These are phyloP conservation scores for Gasterosteus aculeatus DNA, from an alignment of 2,113 vertebrate species.

Conservation along the genomic window DNA sequence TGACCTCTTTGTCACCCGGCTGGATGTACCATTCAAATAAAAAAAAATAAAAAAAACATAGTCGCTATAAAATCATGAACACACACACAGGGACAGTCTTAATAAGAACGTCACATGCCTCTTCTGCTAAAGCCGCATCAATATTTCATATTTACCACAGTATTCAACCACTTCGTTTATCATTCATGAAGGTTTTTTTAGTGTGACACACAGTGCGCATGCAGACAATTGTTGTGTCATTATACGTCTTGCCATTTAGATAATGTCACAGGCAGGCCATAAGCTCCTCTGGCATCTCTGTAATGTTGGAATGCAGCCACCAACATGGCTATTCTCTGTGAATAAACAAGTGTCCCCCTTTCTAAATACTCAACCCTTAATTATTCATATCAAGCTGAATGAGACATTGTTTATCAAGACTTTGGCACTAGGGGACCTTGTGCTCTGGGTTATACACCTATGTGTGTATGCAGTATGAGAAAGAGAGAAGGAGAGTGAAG, in stretches of 20 bases:
- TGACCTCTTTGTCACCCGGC: constrained; percentile 15
- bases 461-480: constrained; percentile 26
- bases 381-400: constrained; percentile 79
- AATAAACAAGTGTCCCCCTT: constrained; percentile 72
- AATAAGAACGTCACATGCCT: constrained; percentile 55
- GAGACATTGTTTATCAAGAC: constrained; percentile 78
- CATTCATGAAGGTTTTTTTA: constrained; percentile 73
- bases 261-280: constrained; percentile 72
- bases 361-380: constrained; percentile 66
- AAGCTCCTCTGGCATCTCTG: constrained; percentile 62
- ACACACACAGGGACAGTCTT: constrained; percentile 13
- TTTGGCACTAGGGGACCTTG: constrained; percentile 52
- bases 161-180: constrained; percentile 72
- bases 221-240: constrained; percentile 33
- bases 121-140: constrained; percentile 61
- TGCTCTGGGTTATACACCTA: constrained; percentile 52
- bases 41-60: constrained; percentile 40
- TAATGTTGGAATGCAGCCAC: constrained; percentile 49
- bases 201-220: constrained; percentile 26
- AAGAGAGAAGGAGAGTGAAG: background rate
- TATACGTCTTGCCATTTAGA: constrained; percentile 70
- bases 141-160: constrained; percentile 76
- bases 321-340: constrained; percentile 59
- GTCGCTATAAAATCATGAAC: background rate
- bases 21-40: constrained; percentile 25